These are phyloP conservation scores for Ichneumon xanthorius DNA, from an alignment of 2,888 invertebrate genomes.

Conservation along the genomic window DNA sequence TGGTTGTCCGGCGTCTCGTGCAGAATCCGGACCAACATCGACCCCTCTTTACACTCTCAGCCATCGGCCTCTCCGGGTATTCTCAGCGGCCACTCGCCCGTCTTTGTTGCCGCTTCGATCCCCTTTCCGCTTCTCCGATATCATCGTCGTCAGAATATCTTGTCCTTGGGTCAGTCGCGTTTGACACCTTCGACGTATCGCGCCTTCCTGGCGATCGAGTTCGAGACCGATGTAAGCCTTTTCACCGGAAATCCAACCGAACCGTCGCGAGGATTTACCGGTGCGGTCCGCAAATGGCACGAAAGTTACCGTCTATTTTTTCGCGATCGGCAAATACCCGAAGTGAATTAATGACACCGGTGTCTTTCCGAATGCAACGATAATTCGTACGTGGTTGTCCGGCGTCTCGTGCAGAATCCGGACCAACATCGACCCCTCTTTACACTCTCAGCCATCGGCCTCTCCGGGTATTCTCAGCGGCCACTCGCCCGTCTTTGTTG, in stretches of 20 bases:
- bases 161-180: constrained; percentile 79
- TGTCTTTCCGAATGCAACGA: not conserved
- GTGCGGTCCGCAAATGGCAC: not conserved
- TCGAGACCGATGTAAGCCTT: not conserved
- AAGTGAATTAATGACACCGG: not conserved
- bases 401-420: constrained; percentile 39
- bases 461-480: constrained; percentile 37
- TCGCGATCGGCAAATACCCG: too few species aligned
- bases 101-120: constrained; percentile 25
- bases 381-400: constrained; percentile 7
- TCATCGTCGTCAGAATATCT: constrained; percentile 69
- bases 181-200: constrained; percentile 78
- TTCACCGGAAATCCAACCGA: not conserved
- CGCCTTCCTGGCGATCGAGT: not conserved
- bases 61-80: constrained; percentile 36
- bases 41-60: constrained; percentile 53
- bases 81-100: constrained; percentile 22
- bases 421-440: constrained; percentile 57
- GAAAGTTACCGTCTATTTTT: not conserved
- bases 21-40: constrained; percentile 41
- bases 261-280: not conserved
- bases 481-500: constrained; percentile 22
- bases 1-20: constrained; percentile 35
- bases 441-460: constrained; percentile 27
- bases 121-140: constrained; percentile 17